Base-by-base conservation (phyloP, 2,888 invertebrate species). In the Callyntrura sp. region DNA sequence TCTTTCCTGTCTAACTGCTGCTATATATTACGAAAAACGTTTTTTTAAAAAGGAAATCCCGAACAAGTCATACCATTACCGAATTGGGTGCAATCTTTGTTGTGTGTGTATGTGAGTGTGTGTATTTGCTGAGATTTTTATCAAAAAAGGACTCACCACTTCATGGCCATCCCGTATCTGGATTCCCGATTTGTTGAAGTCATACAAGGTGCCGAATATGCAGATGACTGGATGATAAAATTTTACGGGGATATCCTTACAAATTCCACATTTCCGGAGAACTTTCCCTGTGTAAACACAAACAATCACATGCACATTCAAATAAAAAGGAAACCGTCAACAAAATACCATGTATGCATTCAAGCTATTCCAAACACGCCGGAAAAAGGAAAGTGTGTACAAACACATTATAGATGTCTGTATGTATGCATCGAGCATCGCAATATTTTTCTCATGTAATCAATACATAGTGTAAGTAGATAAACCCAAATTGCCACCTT, bases 171-270 rank as follows among this genome's bases (percentile, higher is more conserved):
- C 85, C 35, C 84, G 28, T 83, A 83, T 84, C 82, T 90, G 89
- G n/a, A 91, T 89, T 14, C 89, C 89, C 28, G 90, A 87, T 76
- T 91, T 91, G 91, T 91, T 91, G 60, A 88, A 90, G 82, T 90
- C 90, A n/a, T 90, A 90, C 73, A 90, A 65, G 35, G 88, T 90
- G 70, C 90, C 90, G 60, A 88, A 90, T 70, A 90, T 88, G 76
- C 90, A 85, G 82, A 90, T 90, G 81, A 90, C 88, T 60, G 90
- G 90, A 85, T 90, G 90, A 85, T 90, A 90, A 88, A 90, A 90
- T 82, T 90, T 90, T 73, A 88, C 88, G 51, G 90, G 90, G 88
- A 90, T 85, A 88, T 90, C 88, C 85, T 90, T 84, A 76, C 88
- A 90, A 70, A 90, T 88, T 65, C 88, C 88, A 85, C 88, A 90